Base-by-base conservation (phyloP, 2,797 vertebrate genomes). In the Salmo trutta region DNA sequence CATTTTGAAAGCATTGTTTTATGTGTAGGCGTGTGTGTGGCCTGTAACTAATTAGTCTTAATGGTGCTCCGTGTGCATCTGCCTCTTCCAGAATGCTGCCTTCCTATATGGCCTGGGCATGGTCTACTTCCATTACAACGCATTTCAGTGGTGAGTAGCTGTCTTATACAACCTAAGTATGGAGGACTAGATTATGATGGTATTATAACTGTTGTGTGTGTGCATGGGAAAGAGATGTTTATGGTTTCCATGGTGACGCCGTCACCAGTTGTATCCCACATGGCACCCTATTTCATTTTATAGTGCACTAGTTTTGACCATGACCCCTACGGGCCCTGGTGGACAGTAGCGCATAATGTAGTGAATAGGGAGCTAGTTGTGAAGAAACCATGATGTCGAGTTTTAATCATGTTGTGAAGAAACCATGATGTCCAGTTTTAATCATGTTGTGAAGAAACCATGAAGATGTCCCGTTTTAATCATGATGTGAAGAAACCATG, bases 61-160 rank as follows among this genome's bases (percentile, higher is more conserved):
- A 75, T 62, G 21, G 59, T 4, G 71, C 74, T 67, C 14, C 29
- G 17, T 71, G 10, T 77, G 27, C 82, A 31, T 81, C 76, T 17
- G 6, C 66, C 41, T 62, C 15, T 90, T 91, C 53, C 94, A 99
- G 98, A 99, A 99, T 97, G 97, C 97, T 97, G 97, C 97, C 96
- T 99, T 99, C 97, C 97, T 99, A 92, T 99, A 99, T 91, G 98
- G 98, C 94, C 97, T 99, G 91, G 98, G 98, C 94, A 97, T 99
- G 97, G 97, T 99, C 94, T 99, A 99, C 96, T 99, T 99, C 96
- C 97, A 99, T 97, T 99, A 99, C 95, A 99, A 98, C 95, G 97
- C 98, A 94, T 99, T 99, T 98, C 98, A 99, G 86, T 99, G 98
- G 98, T 99, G 94, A 98, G 98, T 97, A 86, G 29, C 21, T 10